Base-by-base conservation (phyloP, 2,888 invertebrate genomes). In the Tetragonisca angustula region DNA sequence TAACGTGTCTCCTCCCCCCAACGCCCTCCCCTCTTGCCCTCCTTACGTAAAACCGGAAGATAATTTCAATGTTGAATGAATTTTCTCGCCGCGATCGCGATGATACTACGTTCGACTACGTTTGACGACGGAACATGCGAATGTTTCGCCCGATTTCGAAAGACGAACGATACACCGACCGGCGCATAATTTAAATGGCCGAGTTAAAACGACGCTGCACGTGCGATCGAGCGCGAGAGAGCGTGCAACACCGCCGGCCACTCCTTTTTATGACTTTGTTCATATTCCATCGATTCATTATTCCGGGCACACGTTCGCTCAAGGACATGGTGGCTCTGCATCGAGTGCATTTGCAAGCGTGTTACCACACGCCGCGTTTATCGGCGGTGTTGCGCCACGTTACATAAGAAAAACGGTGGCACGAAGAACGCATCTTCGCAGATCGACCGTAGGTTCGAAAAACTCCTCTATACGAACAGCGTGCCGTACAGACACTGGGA, bases 281-380 rank as follows among this genome's bases (percentile, higher is more conserved):
- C 76, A 73, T 76, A 79, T 69, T 76, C 79, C 43, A 62, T 76
- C 85, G 81, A 85, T 85, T 85, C 74, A 21, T 85, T 77, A 85
- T 84, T 84, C 84, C 81, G 84, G 77, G 15, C 84, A 76, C 79
- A 80, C 75, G 81, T 78, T 78, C 74, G 27, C 67, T 49, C 85
- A 85, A 85, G 85, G 85, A 85, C 85, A 72, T 64, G 32, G n/a
- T 54, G 77, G 1, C 77, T 77, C 72, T 67, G 70, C 79, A n/a
- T 85, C 80, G 52, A 68, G 59, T 61, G 84, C 79, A 73, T 76
- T 79, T 50, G 43, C 78, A 78, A 62, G 61, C 43, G 62, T 52
- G 72, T 85, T 76, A 76, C 68, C 75, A 36, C 76, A 67, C n/a
- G n/a, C 13, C 52, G 71, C 54, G 27, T 79, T 73, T 68, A 59